Evolutionary conservation across 2,888 invertebrate genomes (phyloP), one percentile per base, ranked within the genome.

Genomic region (Cryptus viduatorius): DNA sequence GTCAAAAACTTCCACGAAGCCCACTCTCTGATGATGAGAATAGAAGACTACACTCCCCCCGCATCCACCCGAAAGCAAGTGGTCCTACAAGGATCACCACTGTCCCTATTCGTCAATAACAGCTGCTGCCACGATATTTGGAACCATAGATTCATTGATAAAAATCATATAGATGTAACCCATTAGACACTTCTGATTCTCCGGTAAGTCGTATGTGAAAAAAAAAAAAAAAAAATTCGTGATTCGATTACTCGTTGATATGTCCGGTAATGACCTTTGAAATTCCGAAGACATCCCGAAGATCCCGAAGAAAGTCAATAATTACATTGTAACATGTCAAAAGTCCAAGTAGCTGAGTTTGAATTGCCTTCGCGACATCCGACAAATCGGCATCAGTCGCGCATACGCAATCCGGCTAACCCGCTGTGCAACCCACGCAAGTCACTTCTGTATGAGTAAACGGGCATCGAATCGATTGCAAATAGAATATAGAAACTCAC

Each of bases 71-170:
- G 50, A 8, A 31, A 44, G 12, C 44, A 65, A 12, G 65, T 16
- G 2, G 65, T 65, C 7, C 65, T 44, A 3, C 19, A 65, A 10
- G 65, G 65, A 1, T 76, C 76, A 8, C 76, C 76, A 24, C 65
- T 76, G 7, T 76, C 76, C 8, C 76, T 48, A 3, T 3, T 24
- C 24, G 1, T 24, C 1, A 24, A 24, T 24, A 24, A 24, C 24
- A 24, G 24, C 24, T 24, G 24, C 24, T 24, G 24, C 1, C 24
- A 24, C 1, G 24, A 24, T 24, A 24, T 24, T 24, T 24, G 24
- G 1, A 24, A 24, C 24, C 24, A 24, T 24, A 24, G 24, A 1
- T 24, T 24, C 24, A 24, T 24, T 24, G 24, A 24, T 24, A 24
- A 24, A 24, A 24, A 37, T 0, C 7, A 8, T 4, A 8, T 4